phyloP scores from a whole-genome alignment of 1,140 invertebrate species.

The Drosophila saltans region DNA sequence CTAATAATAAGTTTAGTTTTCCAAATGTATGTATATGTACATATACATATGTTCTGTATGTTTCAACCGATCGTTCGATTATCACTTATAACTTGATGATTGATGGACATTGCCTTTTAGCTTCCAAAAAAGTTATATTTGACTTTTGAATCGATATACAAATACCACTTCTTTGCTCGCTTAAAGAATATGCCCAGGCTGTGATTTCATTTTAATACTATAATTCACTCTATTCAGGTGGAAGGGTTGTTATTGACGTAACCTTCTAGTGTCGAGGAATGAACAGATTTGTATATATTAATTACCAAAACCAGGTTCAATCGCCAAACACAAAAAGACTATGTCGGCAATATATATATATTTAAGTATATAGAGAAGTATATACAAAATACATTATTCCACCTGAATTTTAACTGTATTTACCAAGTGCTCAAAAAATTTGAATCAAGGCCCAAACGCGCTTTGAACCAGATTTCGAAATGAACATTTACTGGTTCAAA shows the following conservation, averaged over 20 bases:
- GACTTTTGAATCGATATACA: conserved; percentile 28
- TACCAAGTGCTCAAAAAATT: background rate
- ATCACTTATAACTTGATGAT: background rate
- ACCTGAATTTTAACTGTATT: background rate
- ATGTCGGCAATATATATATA: conserved; percentile 12
- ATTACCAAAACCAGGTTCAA: conserved; percentile 52
- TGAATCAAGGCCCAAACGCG: conserved; percentile 1
- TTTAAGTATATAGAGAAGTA: too few relatives aligned
- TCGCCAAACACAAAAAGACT: conserved; percentile 60
- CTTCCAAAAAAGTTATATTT: conserved; percentile 67
- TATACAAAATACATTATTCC: background rate
- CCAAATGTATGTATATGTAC: too few relatives aligned
- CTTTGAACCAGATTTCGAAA: background rate
- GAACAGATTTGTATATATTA: conserved; percentile 49
- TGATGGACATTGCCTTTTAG: conserved; percentile 39
- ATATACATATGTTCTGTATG: too few relatives aligned
- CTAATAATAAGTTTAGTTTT: too few relatives aligned
- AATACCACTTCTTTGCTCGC: conserved; percentile 64
- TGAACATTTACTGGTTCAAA: conserved; percentile 2
- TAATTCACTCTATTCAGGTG: too few relatives aligned
- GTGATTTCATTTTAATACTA: background rate
- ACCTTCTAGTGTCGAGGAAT: conserved; percentile 65
- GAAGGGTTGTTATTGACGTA: conserved; percentile 3
- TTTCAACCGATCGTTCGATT: background rate
- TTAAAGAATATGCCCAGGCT: conserved; percentile 27